Evolutionary conservation across 2,113 vertebrate species (phyloP).

Genomic region (Dryoscopus gambensis): DNA sequence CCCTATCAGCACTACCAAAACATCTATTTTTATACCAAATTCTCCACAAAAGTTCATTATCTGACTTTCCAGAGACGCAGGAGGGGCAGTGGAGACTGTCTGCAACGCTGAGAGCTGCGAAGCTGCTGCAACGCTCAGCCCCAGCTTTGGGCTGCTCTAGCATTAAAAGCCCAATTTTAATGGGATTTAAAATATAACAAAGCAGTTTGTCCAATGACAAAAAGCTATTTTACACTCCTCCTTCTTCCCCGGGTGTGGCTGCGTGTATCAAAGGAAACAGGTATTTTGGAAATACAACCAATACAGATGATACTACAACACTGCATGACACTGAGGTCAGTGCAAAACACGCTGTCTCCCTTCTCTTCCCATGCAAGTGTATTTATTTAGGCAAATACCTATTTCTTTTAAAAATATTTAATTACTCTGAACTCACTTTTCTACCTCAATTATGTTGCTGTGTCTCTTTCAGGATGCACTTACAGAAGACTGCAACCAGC

Average conservation of each 20-base stretch:
- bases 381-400: background rate
- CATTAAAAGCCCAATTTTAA: background rate
- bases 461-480: background rate
- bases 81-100: background rate
- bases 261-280: background rate
- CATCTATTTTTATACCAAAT: background rate
- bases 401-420: background rate
- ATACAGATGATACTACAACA: background rate
- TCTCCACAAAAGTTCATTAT: background rate
- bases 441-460: background rate
- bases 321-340: background rate
- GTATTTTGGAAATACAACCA: background rate
- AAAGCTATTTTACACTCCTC: background rate
- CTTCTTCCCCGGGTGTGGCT: background rate
- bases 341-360: fast-evolving
- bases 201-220: background rate
- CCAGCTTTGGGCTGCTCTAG: background rate
- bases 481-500: background rate
- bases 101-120: fast-evolving
- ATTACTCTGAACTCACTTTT: background rate
- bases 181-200: background rate
- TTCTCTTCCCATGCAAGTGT: background rate
- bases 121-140: background rate
- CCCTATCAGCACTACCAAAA: background rate
- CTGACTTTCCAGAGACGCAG: background rate